Base-by-base conservation (phyloP, 2,113 vertebrate species). In the Clarias batrachus region DNA sequence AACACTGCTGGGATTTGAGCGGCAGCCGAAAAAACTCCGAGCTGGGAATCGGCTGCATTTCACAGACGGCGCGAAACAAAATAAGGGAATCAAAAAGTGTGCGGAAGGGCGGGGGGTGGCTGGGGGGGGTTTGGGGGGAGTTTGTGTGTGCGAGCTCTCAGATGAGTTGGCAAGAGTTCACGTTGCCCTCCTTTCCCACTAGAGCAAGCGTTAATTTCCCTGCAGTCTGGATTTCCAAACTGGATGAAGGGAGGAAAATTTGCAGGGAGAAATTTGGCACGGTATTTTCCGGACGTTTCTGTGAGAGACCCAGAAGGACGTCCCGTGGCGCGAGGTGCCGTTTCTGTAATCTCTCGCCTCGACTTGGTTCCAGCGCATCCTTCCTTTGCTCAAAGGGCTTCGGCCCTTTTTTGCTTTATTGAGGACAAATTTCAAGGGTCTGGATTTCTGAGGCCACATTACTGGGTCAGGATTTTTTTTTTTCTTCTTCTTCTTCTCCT, bases 131-230 rank as follows among this genome's bases (percentile, higher is more conserved):
- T 33, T 33, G 41, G 25, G 30, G 30, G 30, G 30, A 33, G 30
- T 33, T 33, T 1, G 30, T 33, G 76, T 1, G 30, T 33, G 76
- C 90, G 21, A n/a, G 93, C 92, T 93, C 93, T 94, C 93, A 87
- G 93, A 94, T 94, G 93, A 92, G 89, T 94, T 95, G 94, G 94
- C 93, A 95, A 91, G 89, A 71, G 84, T 93, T 92, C 91, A 91
- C 91, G 88, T 86, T 87, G 89, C 81, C 90, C 92, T 87, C 89
- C 89, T 89, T 81, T 84, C 89, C 76, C 73, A 90, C 90, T 90
- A 92, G 91, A 92, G 88, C 89, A 85, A 90, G 66, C 37, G 89
- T 93, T 94, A 93, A 94, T 94, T 95, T 95, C 94, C 95, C 94
- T 84, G 92, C 93, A 41, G 94, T 92, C 92, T 93, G 88, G 91